Evolutionary conservation across 1,140 invertebrate genomes (phyloP).

Genomic region (Diachasma alloeum): DNA sequence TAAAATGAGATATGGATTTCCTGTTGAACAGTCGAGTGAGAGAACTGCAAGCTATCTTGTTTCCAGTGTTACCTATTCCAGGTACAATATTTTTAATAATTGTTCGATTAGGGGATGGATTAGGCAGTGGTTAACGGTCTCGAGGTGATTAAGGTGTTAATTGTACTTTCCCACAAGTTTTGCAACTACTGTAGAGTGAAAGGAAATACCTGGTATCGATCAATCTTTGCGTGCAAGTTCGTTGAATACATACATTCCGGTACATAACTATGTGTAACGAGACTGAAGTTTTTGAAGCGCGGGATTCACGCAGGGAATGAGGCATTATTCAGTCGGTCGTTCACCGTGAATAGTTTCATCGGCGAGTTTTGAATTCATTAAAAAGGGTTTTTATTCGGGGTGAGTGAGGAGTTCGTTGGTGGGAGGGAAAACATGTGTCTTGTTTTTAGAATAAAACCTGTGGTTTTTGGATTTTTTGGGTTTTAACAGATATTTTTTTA

Average conservation of each 20-base stretch:
- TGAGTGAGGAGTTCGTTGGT: too few species aligned
- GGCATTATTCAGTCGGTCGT: neutral
- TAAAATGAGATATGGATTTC: constrained; percentile 39
- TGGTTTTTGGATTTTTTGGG: too few species aligned
- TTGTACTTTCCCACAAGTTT: neutral
- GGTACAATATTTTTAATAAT: constrained; percentile 33
- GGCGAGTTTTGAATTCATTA: neutral
- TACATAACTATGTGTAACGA: constrained; percentile 20
- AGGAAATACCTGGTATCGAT: constrained; percentile 23
- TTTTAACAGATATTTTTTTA: too few species aligned
- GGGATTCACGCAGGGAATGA: neutral
- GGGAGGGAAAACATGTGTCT: neutral
- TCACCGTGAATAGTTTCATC: neutral
- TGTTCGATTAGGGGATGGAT: too few species aligned
- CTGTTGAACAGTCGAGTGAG: constrained; percentile 61
- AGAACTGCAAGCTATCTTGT: constrained; percentile 69
- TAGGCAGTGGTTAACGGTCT: too few species aligned
- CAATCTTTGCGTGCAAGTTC: constrained; percentile 31
- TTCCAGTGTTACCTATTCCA: constrained; percentile 63
- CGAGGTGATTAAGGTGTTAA: constrained; percentile 53
- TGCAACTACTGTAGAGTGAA: neutral
- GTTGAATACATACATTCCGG: constrained; percentile 13
- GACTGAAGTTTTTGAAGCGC: neutral
- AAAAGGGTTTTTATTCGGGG: neutral
- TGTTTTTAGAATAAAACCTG: too few species aligned